A percentile compares a stretch with the other conserved stretches of the same genome.
phyloP scores from a whole-genome alignment of 1,140 invertebrate genomes.

The Aphelinus certus region DNA sequence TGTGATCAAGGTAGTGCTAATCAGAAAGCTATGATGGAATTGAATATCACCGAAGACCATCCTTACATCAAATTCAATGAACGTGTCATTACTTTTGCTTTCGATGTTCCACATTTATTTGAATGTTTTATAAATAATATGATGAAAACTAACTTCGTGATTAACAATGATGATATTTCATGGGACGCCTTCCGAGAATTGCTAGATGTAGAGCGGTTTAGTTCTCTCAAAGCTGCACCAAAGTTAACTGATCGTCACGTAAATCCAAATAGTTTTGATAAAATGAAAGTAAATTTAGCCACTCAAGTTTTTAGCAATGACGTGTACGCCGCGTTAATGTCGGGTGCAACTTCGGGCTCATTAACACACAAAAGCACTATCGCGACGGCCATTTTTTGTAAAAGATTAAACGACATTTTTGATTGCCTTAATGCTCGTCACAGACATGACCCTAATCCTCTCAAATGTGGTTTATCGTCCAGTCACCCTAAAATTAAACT shows the following conservation, averaged over 20 bases:
- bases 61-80: constrained; percentile 17
- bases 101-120: constrained; percentile 28
- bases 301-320: constrained; percentile 28
- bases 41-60: not conserved
- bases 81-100: constrained; percentile 21
- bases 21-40: not conserved
- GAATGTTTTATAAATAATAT: constrained; percentile 32
- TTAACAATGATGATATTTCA: constrained; percentile 10
- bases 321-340: not conserved
- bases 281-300: not conserved
- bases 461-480: too few relatives aligned
- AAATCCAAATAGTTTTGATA: too few relatives aligned
- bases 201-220: constrained; percentile 5
- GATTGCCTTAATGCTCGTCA: too few relatives aligned
- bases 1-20: constrained; percentile 2
- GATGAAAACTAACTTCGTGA: constrained; percentile 11
- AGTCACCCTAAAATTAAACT: too few relatives aligned
- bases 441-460: too few relatives aligned
- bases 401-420: too few relatives aligned
- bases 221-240: constrained; percentile 2
- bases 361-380: too few relatives aligned
- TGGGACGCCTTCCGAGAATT: constrained; percentile 12
- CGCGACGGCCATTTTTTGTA: too few relatives aligned
- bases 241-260: too few relatives aligned
- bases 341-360: too few relatives aligned